Conservation (phyloP, 2,113 vertebrate species). For the Peromyscus leucopus region DNA sequence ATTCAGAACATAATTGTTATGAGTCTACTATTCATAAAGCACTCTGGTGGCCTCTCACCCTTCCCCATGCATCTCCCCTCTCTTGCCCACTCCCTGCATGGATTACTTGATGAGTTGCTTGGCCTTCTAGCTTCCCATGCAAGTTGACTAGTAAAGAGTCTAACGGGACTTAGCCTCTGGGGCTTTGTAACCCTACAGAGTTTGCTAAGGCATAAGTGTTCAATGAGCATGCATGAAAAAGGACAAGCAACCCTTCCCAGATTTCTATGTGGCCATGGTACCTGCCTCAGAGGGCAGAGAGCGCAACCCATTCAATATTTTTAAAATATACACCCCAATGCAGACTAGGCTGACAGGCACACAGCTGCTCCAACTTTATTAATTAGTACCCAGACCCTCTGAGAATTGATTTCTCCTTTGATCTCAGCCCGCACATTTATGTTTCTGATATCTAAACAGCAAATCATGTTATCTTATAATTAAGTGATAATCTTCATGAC, state of each 20-base stretch:
- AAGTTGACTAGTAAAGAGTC: background rate
- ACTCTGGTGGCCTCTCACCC: background rate
- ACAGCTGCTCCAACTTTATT: conserved; percentile 71
- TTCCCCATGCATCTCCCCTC: background rate
- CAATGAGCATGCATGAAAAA: background rate
- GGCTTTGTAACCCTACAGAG: background rate
- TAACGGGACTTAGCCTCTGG: background rate
- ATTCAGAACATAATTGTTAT: background rate
- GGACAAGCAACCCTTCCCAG: background rate
- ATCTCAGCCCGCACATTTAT: conserved; percentile 75
- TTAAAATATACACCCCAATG: conserved; percentile 41
- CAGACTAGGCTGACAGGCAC: conserved; percentile 58
- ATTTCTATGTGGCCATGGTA: background rate
- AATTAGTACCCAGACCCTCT: conserved; percentile 79
- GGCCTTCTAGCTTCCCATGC: background rate
- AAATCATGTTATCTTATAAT: conserved; percentile 84
- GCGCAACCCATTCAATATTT: background rate
- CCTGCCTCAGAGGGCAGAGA: conserved; percentile 3
- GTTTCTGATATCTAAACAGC: conserved; percentile 74
- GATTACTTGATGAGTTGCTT: background rate
- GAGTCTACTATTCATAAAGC: background rate
- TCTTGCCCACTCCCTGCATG: background rate
- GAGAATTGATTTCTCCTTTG: conserved; percentile 78
- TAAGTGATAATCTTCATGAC: conserved; percentile 79
- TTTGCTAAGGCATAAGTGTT: background rate